phyloP scores from a whole-genome alignment of 2,113 vertebrate species.

The Vombatus ursinus region DNA sequence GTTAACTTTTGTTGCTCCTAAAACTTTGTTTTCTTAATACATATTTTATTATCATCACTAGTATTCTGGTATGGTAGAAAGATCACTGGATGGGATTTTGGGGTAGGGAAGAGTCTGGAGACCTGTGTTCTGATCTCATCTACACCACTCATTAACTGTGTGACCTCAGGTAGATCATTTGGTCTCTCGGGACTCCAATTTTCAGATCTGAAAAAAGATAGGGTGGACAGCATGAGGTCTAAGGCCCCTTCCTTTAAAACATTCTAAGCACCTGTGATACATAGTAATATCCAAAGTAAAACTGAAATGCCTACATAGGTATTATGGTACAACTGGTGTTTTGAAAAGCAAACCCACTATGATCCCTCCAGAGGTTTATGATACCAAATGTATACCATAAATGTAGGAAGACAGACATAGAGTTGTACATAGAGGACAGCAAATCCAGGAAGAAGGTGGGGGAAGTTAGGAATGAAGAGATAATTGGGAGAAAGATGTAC shows the following conservation, averaged over 20 bases:
- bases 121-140: neutral
- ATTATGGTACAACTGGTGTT: neutral
- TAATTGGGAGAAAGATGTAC: neutral
- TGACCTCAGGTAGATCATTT: neutral
- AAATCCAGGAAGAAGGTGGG: neutral
- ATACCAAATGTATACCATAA: neutral
- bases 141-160: too few relatives aligned
- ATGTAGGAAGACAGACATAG: neutral
- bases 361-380: neutral
- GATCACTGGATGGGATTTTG: neutral
- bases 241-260: neutral
- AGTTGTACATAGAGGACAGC: neutral
- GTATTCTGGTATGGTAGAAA: neutral
- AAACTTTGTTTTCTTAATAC: neutral
- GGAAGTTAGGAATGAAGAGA: neutral
- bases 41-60: neutral
- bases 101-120: neutral
- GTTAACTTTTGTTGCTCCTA: neutral
- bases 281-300: neutral
- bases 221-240: neutral
- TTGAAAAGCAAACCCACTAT: neutral
- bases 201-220: neutral
- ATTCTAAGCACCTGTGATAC: neutral
- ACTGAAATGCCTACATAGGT: neutral
- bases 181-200: neutral